These are phyloP conservation scores for Anhinga anhinga DNA, from an alignment of 2,113 vertebrate genomes.

Conservation along the genomic window DNA sequence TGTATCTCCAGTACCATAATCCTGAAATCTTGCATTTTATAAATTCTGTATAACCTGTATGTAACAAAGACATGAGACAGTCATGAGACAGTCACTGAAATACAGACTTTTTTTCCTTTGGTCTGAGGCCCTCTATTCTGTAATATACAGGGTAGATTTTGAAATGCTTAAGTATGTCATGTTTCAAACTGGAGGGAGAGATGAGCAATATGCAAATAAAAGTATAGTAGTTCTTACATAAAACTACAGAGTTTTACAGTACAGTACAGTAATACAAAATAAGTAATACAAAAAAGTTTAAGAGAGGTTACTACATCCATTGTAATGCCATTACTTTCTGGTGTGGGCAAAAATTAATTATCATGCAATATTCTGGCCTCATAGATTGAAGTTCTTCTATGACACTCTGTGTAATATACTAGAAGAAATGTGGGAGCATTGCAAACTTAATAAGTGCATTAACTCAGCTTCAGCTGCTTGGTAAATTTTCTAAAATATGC, in stretches of 20 bases:
- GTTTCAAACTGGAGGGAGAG: not conserved
- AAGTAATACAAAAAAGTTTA: not conserved
- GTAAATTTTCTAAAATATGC: not conserved
- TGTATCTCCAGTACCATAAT: not conserved
- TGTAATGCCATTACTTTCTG: not conserved
- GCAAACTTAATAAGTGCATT: not conserved
- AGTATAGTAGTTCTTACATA: not conserved
- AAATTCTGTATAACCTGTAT: not conserved
- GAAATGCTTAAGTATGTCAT: not conserved
- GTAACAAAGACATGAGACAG: not conserved
- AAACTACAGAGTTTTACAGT: not conserved
- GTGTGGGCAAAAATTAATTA: not conserved
- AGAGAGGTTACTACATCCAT: not conserved
- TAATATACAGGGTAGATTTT: not conserved
- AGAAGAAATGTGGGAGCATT: not conserved
- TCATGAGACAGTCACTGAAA: not conserved
- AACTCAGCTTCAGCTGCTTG: not conserved
- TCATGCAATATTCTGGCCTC: not conserved
- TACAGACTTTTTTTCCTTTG: not conserved
- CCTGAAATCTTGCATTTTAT: not conserved
- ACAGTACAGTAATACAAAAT: not conserved
- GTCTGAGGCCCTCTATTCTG: not conserved
- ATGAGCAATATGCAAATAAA: not conserved
- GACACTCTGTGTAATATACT: not conserved
- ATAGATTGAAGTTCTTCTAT: not conserved